Base-by-base conservation (phyloP, 1,140 invertebrate genomes). In the Cepaea nemoralis region DNA sequence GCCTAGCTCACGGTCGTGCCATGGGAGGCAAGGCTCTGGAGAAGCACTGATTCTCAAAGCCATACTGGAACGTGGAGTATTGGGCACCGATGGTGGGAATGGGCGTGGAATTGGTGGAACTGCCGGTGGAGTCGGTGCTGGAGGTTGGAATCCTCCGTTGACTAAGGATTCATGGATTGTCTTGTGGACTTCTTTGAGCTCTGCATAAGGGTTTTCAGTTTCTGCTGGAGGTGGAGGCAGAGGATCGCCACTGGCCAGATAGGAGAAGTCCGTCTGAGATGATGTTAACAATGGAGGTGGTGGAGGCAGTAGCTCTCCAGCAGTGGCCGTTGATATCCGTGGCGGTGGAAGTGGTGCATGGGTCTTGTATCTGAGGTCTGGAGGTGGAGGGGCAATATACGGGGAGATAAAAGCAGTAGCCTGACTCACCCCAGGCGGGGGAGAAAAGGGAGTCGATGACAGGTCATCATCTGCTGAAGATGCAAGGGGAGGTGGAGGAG, bases 181-280 rank as follows among this genome's bases (percentile, higher is more conserved):
- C 24, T 70, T 80, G 77, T 75, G 78, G 42, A 83, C 83, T 66
- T 83, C 83, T 2, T 71, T 73, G 10, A 79, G 83, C 31, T 83
- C 83, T 0, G 83, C 83, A 42, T 83, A 83, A 0, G 83, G 83
- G 42, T 83, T 86, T 45, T 84, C 84, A 77, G 76, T 78, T 27
- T 66, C 42, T 83, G 84, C 31, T 84, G 86, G 35, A 3, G 84
- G 84, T 40, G 82, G 83, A 19, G 81, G 83, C 19, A 76, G 78
- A 31, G 76, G 35, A 50, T 83, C 66, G 1, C 78, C 71, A 39
- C 16, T 50, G 10, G 71, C 33, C 67, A 48, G 40, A 69, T 55
- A 37, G 40, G 59, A 35, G 33, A 82, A 83, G 76, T 48, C 78
- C 77, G 59, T 50, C 6, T 71, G 83, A 35, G n/a, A 39, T 39